Conservation (phyloP, 2,113 vertebrate species). For the Dryoscopus gambensis region DNA sequence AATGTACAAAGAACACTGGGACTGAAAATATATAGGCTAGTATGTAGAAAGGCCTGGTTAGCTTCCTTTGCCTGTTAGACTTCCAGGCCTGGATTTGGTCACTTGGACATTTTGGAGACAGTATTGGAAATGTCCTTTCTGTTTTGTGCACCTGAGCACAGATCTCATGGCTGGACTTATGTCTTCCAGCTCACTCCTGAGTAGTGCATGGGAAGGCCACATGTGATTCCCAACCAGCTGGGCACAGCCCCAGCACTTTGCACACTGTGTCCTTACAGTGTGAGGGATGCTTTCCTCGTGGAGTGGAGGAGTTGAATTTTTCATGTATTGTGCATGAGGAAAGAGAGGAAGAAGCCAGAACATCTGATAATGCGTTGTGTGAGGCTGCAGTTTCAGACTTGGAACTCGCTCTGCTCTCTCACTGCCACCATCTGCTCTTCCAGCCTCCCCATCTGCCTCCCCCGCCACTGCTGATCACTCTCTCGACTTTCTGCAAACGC, state of each 20-base stretch:
- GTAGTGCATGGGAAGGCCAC: neutral
- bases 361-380: neutral
- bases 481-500: neutral
- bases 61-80: neutral
- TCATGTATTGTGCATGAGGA: neutral
- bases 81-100: neutral
- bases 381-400: neutral
- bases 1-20: neutral
- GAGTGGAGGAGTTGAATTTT: neutral
- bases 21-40: neutral
- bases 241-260: neutral
- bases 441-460: conserved; percentile 36
- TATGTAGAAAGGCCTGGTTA: neutral
- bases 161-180: fast-evolving
- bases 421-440: conserved; percentile 27
- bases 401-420: neutral
- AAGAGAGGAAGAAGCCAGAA: neutral
- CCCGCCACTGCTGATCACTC: neutral
- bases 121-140: neutral
- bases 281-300: neutral
- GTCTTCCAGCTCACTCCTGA: neutral
- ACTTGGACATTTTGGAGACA: neutral
- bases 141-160: neutral
- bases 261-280: fast-evolving
- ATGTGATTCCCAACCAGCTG: fast-evolving